These are phyloP conservation scores for Ptilodon capucinus DNA, from an alignment of 2,888 invertebrate species.

Conservation along the genomic window DNA sequence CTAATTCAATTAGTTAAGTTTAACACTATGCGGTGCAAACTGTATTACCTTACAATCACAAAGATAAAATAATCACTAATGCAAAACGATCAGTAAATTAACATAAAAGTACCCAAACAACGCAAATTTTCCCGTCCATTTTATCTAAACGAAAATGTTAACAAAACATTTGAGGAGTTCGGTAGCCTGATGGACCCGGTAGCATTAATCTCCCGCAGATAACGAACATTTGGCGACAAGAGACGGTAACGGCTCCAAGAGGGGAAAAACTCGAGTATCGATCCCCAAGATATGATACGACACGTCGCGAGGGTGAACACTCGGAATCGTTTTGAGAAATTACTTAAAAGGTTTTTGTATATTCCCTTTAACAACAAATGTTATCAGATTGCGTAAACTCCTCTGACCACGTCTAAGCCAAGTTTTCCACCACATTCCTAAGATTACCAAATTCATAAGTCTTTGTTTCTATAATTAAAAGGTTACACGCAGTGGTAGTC, in stretches of 20 bases:
- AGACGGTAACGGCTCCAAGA: constrained; percentile 38
- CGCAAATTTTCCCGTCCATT: constrained; percentile 12
- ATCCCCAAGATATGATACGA: constrained; percentile 48
- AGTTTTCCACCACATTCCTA: too few relatives aligned
- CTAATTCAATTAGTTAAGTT: too few relatives aligned
- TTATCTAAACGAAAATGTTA: constrained; percentile 29
- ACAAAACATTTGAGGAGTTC: constrained; percentile 33
- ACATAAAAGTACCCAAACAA: neutral
- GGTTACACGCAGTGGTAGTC: too few relatives aligned
- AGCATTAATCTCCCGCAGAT: constrained; percentile 45
- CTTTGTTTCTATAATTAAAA: too few relatives aligned
- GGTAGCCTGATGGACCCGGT: constrained; percentile 27
- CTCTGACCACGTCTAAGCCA: too few relatives aligned
- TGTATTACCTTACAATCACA: too few relatives aligned
- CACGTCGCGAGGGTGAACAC: constrained; percentile 35
- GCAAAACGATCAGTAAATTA: neutral
- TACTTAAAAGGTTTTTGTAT: constrained; percentile 25
- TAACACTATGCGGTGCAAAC: too few relatives aligned
- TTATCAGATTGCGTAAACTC: too few relatives aligned
- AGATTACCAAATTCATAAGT: too few relatives aligned
- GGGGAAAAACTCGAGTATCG: constrained; percentile 55
- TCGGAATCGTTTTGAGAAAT: constrained; percentile 29
- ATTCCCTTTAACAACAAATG: too few relatives aligned
- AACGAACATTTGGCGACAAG: constrained; percentile 41
- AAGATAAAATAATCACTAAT: neutral